Evolutionary conservation across 2,888 invertebrate species (phyloP), one percentile per base, ranked within the genome.

Genomic region (Mythimna loreyi): DNA sequence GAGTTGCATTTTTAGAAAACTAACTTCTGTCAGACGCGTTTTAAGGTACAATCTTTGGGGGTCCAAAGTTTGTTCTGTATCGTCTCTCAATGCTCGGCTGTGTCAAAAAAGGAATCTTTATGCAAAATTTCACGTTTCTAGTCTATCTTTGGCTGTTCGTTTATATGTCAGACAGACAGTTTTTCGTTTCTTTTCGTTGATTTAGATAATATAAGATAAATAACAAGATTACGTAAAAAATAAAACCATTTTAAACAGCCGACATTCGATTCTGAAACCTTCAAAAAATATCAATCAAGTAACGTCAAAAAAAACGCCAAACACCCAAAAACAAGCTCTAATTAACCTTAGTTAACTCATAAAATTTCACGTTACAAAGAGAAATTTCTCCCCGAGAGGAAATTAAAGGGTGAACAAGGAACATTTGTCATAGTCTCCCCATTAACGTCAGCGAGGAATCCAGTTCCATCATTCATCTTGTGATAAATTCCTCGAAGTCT

Each of bases 401-500:
- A 67, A 83, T 78, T 78, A 81, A 69, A 73, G 75, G 81, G 73
- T 49, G 70, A 65, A 63, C 62, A 56, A 1, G 40, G 61, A 57
- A 61, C 66, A 73, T 82, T 83, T 76, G 78, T 82, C 82, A 83
- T 56, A 73, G 84, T 74, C 67, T 23, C 47, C 11, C 61, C 52
- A 76, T 83, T 83, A 81, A 78, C 40, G 76, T 81, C 65, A 21
- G 16, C 67, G 6, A 52, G 60, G 76, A 80, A 71, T 76, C 36
- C 53, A 47, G 67, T 30, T 52, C 67, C 67, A 65, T 72, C 81
- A 72, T 76, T 71, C 72, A 64, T 78, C 80, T 76, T 68, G 53
- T 61, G 59, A 76, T 56, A 72, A 78, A 78, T 78, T 78, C 81
- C 59, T 76, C 13, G 52, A 63, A 67, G 72, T 56, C 45, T 64